Conservation (phyloP, 2,113 vertebrate species). For the Sceloporus undulatus region DNA sequence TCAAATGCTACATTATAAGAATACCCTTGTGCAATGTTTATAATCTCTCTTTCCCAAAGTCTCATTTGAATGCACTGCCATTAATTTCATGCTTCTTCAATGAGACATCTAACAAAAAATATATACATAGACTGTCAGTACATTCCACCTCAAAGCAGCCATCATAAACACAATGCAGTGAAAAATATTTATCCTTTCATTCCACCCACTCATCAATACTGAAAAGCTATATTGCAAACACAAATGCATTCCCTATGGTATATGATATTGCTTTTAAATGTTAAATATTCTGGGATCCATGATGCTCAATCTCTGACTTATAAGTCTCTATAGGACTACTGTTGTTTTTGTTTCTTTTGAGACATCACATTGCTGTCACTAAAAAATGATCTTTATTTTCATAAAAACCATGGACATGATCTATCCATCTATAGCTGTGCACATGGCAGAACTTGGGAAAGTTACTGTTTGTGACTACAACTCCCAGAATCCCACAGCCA, state of each 20-base stretch:
- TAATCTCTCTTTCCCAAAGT: background rate
- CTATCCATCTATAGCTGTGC: background rate
- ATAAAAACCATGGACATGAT: background rate
- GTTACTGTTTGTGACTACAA: too few species aligned
- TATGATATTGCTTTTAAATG: background rate
- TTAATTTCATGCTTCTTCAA: constrained; percentile 18
- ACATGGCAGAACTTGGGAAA: background rate
- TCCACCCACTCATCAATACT: background rate
- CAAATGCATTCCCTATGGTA: background rate
- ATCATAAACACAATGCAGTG: background rate
- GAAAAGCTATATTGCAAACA: constrained; percentile 14
- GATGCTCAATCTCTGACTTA: background rate
- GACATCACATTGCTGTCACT: background rate
- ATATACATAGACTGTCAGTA: background rate
- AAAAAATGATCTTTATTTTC: background rate
- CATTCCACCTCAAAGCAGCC: background rate
- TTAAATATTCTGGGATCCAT: background rate
- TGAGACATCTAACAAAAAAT: background rate
- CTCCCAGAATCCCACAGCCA: too few species aligned
- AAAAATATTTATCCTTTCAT: background rate
- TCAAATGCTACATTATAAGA: background rate
- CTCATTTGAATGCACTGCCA: background rate
- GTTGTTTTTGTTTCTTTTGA: constrained; percentile 8
- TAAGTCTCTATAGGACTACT: background rate
- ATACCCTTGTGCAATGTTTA: constrained; percentile 18